Evolutionary conservation across 2,888 invertebrate genomes (phyloP).

Genomic region (Nezara viridula): DNA sequence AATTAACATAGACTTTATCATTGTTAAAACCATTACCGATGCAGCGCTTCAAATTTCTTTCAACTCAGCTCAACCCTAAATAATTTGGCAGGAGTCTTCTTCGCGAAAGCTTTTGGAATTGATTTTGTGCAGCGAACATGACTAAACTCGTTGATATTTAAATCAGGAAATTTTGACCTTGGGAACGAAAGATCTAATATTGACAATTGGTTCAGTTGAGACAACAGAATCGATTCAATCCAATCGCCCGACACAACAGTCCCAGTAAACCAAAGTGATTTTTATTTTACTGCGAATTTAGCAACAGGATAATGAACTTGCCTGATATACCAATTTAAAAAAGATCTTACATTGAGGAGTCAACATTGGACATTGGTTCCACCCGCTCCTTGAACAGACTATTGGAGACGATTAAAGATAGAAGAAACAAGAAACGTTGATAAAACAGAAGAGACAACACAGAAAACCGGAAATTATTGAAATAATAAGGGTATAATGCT

Average conservation of each 20-base stretch:
- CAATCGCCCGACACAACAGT: neutral
- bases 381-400: too few species aligned
- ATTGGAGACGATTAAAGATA: too few species aligned
- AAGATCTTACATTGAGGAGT: neutral
- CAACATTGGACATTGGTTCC: too few species aligned
- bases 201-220: neutral
- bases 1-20: too few species aligned
- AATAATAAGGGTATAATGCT: too few species aligned
- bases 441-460: too few species aligned
- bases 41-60: too few species aligned
- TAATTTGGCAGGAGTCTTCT: too few species aligned
- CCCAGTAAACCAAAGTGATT: neutral
- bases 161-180: neutral
- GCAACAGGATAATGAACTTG: neutral
- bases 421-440: too few species aligned
- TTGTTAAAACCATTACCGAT: too few species aligned
- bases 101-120: neutral
- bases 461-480: too few species aligned
- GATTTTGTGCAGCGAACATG: neutral
- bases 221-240: neutral
- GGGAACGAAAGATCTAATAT: neutral
- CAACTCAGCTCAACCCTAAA: too few species aligned
- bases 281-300: neutral
- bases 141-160: neutral
- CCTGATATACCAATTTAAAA: neutral